phyloP scores from a whole-genome alignment of 2,113 vertebrate genomes.

The Probosciger aterrimus region DNA sequence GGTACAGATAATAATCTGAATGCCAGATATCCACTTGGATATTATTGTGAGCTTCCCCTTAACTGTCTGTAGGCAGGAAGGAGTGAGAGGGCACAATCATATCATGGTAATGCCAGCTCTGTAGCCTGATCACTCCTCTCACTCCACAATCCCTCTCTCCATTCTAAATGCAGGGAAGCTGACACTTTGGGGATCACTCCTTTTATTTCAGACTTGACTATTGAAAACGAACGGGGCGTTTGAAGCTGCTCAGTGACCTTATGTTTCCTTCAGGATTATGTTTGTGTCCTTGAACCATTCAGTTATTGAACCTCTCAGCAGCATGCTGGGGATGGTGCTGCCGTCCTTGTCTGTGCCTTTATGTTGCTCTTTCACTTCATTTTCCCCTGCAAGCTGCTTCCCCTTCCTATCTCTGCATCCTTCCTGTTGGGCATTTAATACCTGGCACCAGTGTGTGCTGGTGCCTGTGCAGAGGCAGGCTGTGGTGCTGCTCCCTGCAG shows the following conservation, averaged over 20 bases:
- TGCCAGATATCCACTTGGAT: background rate
- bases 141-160: slow-evolving; percentile 22
- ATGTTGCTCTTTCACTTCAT: slow-evolving; percentile 35
- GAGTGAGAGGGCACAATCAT: background rate
- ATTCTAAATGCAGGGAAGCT: slow-evolving; percentile 60
- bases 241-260: slow-evolving; percentile 93
- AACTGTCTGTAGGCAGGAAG: background rate
- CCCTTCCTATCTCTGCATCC: background rate
- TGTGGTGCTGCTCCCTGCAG: slow-evolving; percentile 23
- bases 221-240: slow-evolving; percentile 68
- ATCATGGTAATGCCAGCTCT: background rate
- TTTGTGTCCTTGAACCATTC: slow-evolving; percentile 74
- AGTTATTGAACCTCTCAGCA: slow-evolving; percentile 64
- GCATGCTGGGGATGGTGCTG: slow-evolving; percentile 48
- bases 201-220: slow-evolving; percentile 54
- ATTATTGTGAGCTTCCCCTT: background rate
- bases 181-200: background rate
- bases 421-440: background rate
- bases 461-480: background rate
- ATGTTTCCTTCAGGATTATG: slow-evolving; percentile 71
- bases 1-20: background rate
- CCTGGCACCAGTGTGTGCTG: slow-evolving; percentile 10
- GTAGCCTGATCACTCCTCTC: slow-evolving; percentile 32
- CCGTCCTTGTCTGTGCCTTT: slow-evolving; percentile 55
- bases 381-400: slow-evolving; percentile 28